phyloP scores from a whole-genome alignment of 2,888 invertebrate genomes.

The Scaptomyza flava region DNA sequence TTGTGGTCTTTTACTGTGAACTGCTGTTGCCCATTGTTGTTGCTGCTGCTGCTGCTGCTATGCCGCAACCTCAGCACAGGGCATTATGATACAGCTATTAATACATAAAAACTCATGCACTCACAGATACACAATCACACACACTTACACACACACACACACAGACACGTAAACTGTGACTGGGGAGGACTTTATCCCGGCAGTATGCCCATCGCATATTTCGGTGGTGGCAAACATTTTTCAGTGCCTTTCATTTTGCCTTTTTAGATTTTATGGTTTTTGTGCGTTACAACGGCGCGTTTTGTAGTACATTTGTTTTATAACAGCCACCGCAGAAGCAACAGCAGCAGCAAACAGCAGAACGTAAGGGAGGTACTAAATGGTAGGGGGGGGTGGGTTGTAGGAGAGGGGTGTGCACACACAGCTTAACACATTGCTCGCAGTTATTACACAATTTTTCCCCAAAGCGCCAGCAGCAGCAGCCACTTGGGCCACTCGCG shows the following conservation, averaged over 20 bases:
- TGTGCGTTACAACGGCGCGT: conserved; percentile 76
- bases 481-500: conserved; percentile 62
- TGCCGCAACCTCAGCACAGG: conserved; percentile 67
- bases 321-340: conserved; percentile 69
- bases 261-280: conserved; percentile 78
- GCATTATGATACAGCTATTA: conserved; percentile 71
- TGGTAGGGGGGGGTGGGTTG: not conserved
- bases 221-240: conserved; percentile 72
- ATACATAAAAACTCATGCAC: conserved; percentile 51
- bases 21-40: conserved; percentile 51
- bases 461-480: conserved; percentile 68
- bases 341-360: conserved; percentile 31
- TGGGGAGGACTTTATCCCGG: conserved; percentile 32
- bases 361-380: conserved; percentile 15
- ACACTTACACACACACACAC: conserved; percentile 1
- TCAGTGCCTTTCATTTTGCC: conserved; percentile 74
- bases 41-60: conserved; percentile 42
- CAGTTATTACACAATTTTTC: conserved; percentile 76
- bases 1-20: conserved; percentile 68
- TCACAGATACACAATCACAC: conserved; percentile 5
- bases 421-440: conserved; percentile 77
- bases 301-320: conserved; percentile 77
- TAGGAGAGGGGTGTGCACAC: conserved; percentile 17
- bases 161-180: conserved; percentile 7
- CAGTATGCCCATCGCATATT: conserved; percentile 48